Evolutionary conservation across 2,113 vertebrate genomes (phyloP).

Genomic region (Dipodomys stephensi): DNA sequence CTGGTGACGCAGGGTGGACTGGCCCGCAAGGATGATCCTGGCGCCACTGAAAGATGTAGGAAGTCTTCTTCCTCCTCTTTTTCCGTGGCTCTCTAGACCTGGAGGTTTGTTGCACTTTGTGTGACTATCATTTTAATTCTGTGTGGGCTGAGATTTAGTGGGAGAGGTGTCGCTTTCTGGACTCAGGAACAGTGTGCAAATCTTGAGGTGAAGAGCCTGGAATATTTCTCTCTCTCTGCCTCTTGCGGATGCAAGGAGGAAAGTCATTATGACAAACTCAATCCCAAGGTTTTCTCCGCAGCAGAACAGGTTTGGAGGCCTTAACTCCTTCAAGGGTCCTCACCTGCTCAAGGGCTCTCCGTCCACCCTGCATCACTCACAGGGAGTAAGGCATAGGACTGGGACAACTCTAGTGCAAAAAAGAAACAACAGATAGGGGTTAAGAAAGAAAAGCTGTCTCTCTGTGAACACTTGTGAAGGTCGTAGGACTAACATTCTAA

Average conservation of each 20-base stretch:
- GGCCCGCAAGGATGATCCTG: no score
- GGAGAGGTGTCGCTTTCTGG: not conserved
- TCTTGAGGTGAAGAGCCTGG: not conserved
- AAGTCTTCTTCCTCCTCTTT: no score
- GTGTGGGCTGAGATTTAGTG: not conserved
- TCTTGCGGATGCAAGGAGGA: not conserved
- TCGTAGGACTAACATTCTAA: not conserved
- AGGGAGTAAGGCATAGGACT: no score
- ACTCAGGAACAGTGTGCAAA: not conserved
- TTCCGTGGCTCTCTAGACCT: no score
- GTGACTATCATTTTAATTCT: not conserved
- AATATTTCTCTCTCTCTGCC: no score
- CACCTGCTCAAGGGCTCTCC: not conserved
- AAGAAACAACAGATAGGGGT: not conserved
- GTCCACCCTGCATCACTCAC: not conserved
- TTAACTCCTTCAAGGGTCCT: no score
- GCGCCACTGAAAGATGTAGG: no score
- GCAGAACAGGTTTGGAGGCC: not conserved
- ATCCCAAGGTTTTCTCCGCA: not conserved
- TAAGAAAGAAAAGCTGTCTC: not conserved
- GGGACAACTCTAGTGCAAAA: not conserved
- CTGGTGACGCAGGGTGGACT: no score
- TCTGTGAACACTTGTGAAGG: not conserved
- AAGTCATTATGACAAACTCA: not conserved
- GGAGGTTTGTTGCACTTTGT: no score